Evolutionary conservation across 2,888 invertebrate genomes (phyloP).

Genomic region (Tenthredo mesomela): DNA sequence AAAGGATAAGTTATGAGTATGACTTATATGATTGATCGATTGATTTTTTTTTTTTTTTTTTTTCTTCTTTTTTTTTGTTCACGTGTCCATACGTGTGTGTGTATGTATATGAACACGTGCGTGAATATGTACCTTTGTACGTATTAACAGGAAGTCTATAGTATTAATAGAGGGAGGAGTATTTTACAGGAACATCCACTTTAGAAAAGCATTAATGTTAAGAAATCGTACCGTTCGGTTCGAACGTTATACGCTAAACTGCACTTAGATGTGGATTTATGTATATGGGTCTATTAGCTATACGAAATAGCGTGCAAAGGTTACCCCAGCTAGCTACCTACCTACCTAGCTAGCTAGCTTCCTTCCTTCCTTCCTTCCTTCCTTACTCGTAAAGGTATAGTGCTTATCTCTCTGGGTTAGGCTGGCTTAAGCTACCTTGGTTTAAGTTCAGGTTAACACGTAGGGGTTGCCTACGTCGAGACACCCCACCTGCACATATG

Average conservation of each 20-base stretch:
- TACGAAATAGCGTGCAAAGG: slow-evolving; percentile 51
- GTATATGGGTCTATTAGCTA: slow-evolving; percentile 51
- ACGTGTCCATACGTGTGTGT: not conserved
- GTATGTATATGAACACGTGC: not conserved
- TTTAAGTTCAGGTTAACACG: slow-evolving; percentile 40
- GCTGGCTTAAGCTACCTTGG: slow-evolving; percentile 43
- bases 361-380: not conserved
- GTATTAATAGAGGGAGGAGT: too few species aligned
- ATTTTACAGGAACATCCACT: slow-evolving; percentile 35
- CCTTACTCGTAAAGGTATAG: slow-evolving; percentile 10
- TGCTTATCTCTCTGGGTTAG: slow-evolving; percentile 43
- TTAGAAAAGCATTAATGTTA: slow-evolving; percentile 34
- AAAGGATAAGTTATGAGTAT: not conserved
- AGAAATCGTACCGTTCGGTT: slow-evolving; percentile 47
- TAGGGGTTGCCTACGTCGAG: not conserved
- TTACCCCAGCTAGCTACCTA: slow-evolving; percentile 5
- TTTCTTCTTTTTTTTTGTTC: too few species aligned
- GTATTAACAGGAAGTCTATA: not conserved
- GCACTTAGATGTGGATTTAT: slow-evolving; percentile 51
- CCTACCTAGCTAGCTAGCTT: not conserved
- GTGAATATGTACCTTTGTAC: not conserved
- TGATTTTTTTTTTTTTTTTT: not conserved
- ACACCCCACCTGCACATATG: not conserved
- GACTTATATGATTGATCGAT: too few species aligned
- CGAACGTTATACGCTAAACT: slow-evolving; percentile 45